Percentiles rank a stretch among this genome's conserved stretches.
Evolutionary conservation across 2,888 invertebrate species (phyloP).

Genomic region (Drosophila ezoana): DNA sequence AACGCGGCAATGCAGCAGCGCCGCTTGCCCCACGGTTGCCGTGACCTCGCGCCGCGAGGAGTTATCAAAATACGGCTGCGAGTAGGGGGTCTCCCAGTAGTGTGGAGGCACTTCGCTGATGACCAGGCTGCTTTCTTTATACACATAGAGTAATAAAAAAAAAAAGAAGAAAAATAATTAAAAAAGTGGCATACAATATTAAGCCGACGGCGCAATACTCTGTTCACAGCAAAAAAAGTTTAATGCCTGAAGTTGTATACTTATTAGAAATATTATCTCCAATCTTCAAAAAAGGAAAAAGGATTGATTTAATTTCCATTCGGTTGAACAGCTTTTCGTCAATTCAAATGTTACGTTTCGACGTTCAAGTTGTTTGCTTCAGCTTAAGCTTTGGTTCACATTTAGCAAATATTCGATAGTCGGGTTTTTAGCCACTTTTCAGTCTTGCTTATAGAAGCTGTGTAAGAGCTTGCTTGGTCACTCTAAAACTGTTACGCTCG

Average conservation of each 20-base stretch:
- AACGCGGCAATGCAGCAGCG: conserved; percentile 93
- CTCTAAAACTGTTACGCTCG: neutral
- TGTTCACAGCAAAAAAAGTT: neutral
- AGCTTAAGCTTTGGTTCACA: neutral
- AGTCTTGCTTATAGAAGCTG: no score
- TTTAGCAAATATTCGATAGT: neutral
- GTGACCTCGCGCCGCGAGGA: conserved; percentile 93
- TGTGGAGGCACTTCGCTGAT: conserved; percentile 84
- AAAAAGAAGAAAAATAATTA: conserved; percentile 15
- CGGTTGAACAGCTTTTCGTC: neutral
- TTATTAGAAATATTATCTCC: no score
- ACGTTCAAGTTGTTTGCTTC: no score
- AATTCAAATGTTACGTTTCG: no score
- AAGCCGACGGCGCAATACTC: conserved; percentile 6
- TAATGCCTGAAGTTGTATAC: neutral
- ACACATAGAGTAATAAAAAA: conserved; percentile 18
- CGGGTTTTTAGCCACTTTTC: no score
- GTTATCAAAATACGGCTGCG: conserved; percentile 95
- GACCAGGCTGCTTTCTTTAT: conserved; percentile 83
- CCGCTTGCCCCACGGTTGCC: conserved; percentile 94
- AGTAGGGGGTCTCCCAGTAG: conserved; percentile 88
- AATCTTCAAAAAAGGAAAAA: neutral
- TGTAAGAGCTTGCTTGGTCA: neutral
- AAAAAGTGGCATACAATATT: conserved; percentile 6
- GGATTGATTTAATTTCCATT: neutral